Conservation (phyloP, 1,140 invertebrate species). For the Cotesia vestalis region DNA sequence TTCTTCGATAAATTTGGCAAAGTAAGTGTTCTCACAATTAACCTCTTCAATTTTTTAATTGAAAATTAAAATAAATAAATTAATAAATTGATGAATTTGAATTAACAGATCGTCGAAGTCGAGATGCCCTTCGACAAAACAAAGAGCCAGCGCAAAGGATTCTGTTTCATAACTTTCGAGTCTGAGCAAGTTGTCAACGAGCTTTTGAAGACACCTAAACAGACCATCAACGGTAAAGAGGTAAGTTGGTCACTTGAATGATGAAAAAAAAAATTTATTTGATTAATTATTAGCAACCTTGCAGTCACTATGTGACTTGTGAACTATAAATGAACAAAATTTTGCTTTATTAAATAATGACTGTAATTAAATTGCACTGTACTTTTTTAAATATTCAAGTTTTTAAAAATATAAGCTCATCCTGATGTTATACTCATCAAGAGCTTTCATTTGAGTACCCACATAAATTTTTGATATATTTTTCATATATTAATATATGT, state of each 20-base stretch:
- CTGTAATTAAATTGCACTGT: no score
- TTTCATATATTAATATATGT: no score
- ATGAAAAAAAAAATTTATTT: background rate
- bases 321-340: no score
- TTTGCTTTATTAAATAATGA: no score
- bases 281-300: background rate
- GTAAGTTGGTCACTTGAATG: conserved; percentile 55
- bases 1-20: conserved; percentile 92
- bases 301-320: no score
- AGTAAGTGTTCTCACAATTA: conserved; percentile 68
- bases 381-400: no score
- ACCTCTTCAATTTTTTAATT: conserved; percentile 13
- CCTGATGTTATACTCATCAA: no score
- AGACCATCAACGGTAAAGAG: conserved; percentile 92
- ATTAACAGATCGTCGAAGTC: conserved; percentile 85
- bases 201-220: conserved; percentile 88
- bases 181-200: conserved; percentile 92
- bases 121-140: conserved; percentile 97
- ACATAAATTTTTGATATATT: no score
- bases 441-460: no score
- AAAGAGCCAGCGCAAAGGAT: conserved; percentile 94
- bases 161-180: conserved; percentile 95
- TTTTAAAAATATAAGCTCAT: no score
- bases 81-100: conserved; percentile 41
- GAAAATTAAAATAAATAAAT: conserved; percentile 18